These are phyloP conservation scores for Drosophila suboccidentalis DNA, from an alignment of 2,888 invertebrate genomes.

Conservation along the genomic window DNA sequence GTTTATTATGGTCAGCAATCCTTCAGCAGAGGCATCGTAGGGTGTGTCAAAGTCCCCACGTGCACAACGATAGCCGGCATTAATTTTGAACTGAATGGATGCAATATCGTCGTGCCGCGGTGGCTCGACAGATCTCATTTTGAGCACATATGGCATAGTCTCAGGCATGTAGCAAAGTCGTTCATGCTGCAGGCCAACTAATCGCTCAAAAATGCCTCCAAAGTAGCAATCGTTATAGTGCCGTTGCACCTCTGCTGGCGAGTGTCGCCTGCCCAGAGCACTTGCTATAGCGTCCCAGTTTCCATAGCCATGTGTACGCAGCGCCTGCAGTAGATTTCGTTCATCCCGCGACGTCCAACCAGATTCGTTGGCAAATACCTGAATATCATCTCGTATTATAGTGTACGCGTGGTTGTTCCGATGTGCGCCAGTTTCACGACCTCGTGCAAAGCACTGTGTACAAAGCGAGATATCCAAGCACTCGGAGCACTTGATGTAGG, in stretches of 20 bases:
- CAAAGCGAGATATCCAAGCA: slow-evolving; percentile 90
- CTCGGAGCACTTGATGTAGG: slow-evolving; percentile 92
- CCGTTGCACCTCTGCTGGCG: slow-evolving; percentile 90
- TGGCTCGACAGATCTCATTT: slow-evolving; percentile 90
- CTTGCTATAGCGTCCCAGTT: slow-evolving; percentile 93
- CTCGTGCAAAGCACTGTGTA: slow-evolving; percentile 92
- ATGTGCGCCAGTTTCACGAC: slow-evolving; percentile 89
- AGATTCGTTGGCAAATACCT: slow-evolving; percentile 88
- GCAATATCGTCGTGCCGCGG: slow-evolving; percentile 87
- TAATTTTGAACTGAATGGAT: slow-evolving; percentile 87
- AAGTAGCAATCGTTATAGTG: slow-evolving; percentile 94
- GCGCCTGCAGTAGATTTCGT: slow-evolving; percentile 89
- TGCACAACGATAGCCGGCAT: slow-evolving; percentile 94
- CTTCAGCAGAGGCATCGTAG: slow-evolving; percentile 93
- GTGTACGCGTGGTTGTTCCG: slow-evolving; percentile 92
- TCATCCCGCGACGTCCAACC: slow-evolving; percentile 94
- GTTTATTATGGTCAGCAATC: slow-evolving; percentile 86
- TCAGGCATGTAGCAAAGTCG: slow-evolving; percentile 87
- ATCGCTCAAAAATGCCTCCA: slow-evolving; percentile 89
- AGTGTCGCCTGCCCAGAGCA: slow-evolving; percentile 88
- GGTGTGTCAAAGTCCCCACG: slow-evolving; percentile 95
- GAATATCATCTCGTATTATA: slow-evolving; percentile 90
- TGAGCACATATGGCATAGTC: slow-evolving; percentile 89
- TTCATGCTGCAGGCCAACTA: slow-evolving; percentile 87
- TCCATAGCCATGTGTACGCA: slow-evolving; percentile 90